A percentile compares a stretch with the other conserved stretches of the same genome.
Conservation (phyloP, 2,888 invertebrate genomes). For the Lepidochrysops patricia region DNA sequence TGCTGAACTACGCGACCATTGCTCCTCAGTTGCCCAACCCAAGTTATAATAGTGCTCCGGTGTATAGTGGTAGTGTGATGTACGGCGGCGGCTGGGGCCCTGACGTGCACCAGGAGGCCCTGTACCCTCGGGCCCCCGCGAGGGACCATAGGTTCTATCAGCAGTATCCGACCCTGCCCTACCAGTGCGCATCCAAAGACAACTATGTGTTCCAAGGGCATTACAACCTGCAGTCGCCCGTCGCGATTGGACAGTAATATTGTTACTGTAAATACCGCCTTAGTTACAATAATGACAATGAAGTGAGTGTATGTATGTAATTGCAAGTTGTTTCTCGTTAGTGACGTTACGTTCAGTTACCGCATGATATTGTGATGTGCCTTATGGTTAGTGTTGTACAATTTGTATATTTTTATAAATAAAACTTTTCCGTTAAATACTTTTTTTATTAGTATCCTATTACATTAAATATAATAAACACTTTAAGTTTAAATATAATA, state of each 20-base stretch:
- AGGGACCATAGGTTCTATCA: constrained; percentile 56
- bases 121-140: constrained; percentile 44
- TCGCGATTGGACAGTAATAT: constrained; percentile 59
- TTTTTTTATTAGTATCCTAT: not conserved
- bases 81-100: constrained; percentile 47
- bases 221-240: constrained; percentile 61
- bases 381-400: constrained; percentile 12
- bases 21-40: constrained; percentile 41
- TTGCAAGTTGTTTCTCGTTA: constrained; percentile 12
- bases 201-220: constrained; percentile 70
- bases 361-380: constrained; percentile 25
- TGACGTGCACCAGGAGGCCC: constrained; percentile 49
- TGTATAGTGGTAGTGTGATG: constrained; percentile 44
- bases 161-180: constrained; percentile 53
- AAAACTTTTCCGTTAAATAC: constrained; percentile 4
- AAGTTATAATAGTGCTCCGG: constrained; percentile 39
- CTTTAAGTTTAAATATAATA: no score
- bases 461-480: no score
- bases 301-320: not conserved
- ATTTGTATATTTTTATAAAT: constrained; percentile 14
- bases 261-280: constrained; percentile 10
- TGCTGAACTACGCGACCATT: constrained; percentile 48
- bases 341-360: constrained; percentile 21
- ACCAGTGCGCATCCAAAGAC: constrained; percentile 65
- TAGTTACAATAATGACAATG: not conserved